A percentile compares a stretch with the other conserved stretches of the same genome.
These are phyloP conservation scores for Corythornis madagascariensis DNA, from an alignment of 2,113 vertebrate genomes.

Conservation along the genomic window DNA sequence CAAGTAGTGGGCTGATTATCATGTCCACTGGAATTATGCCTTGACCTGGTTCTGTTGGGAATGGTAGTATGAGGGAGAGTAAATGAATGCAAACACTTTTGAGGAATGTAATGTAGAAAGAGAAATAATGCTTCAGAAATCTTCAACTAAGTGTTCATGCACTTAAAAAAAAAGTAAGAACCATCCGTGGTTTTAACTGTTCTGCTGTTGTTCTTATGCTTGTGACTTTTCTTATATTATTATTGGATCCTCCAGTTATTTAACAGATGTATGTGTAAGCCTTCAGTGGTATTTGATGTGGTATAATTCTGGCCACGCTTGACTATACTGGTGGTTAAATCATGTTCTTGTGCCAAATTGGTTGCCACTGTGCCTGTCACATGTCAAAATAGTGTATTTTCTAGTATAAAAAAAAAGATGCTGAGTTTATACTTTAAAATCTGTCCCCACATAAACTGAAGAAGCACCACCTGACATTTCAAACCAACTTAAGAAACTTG, in stretches of 20 bases:
- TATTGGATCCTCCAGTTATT: background rate
- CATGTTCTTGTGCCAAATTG: background rate
- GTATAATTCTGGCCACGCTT: background rate
- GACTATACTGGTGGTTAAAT: background rate
- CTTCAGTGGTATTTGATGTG: background rate
- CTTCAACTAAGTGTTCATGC: background rate
- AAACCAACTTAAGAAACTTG: background rate
- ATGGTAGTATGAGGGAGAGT: background rate
- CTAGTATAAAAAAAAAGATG: background rate
- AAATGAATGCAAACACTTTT: background rate
- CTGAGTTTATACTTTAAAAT: background rate
- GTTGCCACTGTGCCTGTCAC: background rate
- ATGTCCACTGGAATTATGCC: background rate
- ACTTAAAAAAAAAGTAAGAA: background rate
- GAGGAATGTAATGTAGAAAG: background rate
- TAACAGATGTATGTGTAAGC: background rate
- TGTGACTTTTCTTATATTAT: background rate
- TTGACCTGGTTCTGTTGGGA: background rate
- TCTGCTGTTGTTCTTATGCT: background rate
- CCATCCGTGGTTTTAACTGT: background rate
- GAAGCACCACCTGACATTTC: rapidly evolving
- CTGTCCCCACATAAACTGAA: background rate
- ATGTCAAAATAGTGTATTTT: background rate
- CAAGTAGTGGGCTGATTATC: background rate
- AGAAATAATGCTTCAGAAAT: background rate